Base-by-base conservation (phyloP, 2,888 invertebrate species). In the Helicoverpa assulta region DNA sequence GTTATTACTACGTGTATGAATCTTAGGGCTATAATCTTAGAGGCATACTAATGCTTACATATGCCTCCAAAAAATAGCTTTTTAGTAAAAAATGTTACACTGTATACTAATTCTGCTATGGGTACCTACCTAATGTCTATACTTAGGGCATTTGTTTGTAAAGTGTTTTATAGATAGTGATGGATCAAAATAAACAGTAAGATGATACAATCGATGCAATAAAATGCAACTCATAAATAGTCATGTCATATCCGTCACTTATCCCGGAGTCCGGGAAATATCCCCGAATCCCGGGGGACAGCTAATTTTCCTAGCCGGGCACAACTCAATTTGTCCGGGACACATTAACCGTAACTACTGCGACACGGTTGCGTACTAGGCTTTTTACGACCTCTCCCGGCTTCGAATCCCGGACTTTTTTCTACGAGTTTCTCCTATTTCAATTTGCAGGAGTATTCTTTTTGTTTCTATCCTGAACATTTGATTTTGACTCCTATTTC, bases 321-420 rank as follows among this genome's bases (percentile, higher is more conserved):
- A 87, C 93, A 94, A 95, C 95, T 94, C 95, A 95, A 95, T 95
- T 95, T 95, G 93, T 87, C 92, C 92, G 85, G 91, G 91, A 89
- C 93, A 91, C 95, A 95, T 95, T 95, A 95, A 93, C 91, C 90
- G 91, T 92, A 93, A 93, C 94, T 92, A 93, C 91, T 91, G 90
- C 91, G 92, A 91, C 92, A 94, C 92, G 91, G 92, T 91, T 91
- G 92, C 91, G 89, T 88, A 89, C 90, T 90, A 87, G 85, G 85
- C 92, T 91, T 94, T 95, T 95, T 95, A 95, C 92, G 93, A 94
- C 89, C 83, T 75, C 78, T 84, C 86, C 85, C 81, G 77, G 81
- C 73, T 89, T 91, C 90, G 89, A 91, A 88, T 89, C 90, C 85
- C 76, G 86, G 86, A 87, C 87, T 88, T 84, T 83, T 89, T 89